These are phyloP conservation scores for Etheostoma nigrum DNA, from an alignment of 2,797 vertebrate species.

Conservation along the genomic window DNA sequence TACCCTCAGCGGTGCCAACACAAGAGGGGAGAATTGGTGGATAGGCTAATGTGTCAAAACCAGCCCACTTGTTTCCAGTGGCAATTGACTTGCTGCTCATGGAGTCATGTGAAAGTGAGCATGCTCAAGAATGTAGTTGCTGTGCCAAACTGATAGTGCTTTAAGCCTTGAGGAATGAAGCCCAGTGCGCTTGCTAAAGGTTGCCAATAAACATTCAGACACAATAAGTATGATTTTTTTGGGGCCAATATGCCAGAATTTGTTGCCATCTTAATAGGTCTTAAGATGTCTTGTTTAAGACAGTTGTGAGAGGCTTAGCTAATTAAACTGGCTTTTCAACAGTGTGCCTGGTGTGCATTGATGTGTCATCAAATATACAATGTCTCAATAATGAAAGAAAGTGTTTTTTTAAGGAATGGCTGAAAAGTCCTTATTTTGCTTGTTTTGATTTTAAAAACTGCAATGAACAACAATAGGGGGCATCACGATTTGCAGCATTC, in stretches of 20 bases:
- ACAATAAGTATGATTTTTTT: constrained; percentile 77
- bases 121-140: constrained; percentile 15
- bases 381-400: constrained; percentile 66
- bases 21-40: background rate
- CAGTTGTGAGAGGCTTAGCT: constrained; percentile 74
- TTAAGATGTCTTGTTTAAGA: constrained; percentile 76
- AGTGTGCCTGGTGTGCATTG: constrained; percentile 72
- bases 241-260: constrained; percentile 72
- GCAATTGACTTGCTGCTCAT: constrained; percentile 21
- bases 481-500: constrained; percentile 3
- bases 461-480: constrained; percentile 14
- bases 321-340: constrained; percentile 83
- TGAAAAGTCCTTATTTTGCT: constrained; percentile 23
- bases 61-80: constrained; percentile 34
- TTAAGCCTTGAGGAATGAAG: constrained; percentile 54
- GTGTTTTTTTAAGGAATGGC: constrained; percentile 35
- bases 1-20: constrained; percentile 4
- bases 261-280: constrained; percentile 82
- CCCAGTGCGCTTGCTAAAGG: constrained; percentile 41
- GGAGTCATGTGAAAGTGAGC: constrained; percentile 29
- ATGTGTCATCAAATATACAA: constrained; percentile 75
- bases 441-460: constrained; percentile 38
- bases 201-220: constrained; percentile 71
- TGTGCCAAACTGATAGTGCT: constrained; percentile 59
- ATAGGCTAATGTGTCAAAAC: constrained; percentile 34